Evolutionary conservation across 2,113 vertebrate species (phyloP).

Genomic region (Phylloscopus trochilus): DNA sequence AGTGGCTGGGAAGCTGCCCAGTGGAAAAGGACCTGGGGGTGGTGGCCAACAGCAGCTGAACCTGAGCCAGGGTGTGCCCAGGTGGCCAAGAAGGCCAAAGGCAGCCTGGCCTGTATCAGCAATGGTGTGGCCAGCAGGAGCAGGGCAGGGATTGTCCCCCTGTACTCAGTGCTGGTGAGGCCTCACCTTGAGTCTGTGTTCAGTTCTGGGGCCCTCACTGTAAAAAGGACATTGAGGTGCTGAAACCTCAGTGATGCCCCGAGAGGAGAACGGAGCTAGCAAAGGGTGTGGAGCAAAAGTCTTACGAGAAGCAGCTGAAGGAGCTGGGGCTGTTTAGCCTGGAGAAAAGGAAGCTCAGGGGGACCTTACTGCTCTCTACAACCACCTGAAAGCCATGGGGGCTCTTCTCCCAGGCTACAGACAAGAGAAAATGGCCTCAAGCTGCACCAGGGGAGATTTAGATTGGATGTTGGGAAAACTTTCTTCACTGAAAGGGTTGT

Average conservation of each 20-base stretch:
- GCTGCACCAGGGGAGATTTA: neutral
- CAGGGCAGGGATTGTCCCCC: neutral
- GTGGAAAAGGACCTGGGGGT: neutral
- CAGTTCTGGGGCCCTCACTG: neutral
- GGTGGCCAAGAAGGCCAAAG: neutral
- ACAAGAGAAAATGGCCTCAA: neutral
- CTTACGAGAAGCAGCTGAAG: no score
- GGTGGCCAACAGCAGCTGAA: neutral
- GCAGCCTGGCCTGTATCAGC: fast-evolving
- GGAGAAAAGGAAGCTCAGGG: neutral
- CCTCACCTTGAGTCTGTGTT: fast-evolving
- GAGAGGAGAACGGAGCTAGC: neutral
- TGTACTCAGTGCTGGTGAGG: fast-evolving
- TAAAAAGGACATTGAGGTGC: neutral
- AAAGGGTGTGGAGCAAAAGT: neutral
- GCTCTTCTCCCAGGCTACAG: neutral
- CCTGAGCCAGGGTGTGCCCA: fast-evolving
- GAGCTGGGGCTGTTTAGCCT: neutral
- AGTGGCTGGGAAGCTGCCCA: neutral
- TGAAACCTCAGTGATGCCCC: neutral
- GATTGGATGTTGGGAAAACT: neutral
- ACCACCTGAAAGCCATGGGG: neutral
- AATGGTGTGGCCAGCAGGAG: neutral
- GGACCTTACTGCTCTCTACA: neutral
- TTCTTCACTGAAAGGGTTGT: neutral